phyloP scores from a whole-genome alignment of 2,797 vertebrate genomes.

The Dermochelys coriacea region DNA sequence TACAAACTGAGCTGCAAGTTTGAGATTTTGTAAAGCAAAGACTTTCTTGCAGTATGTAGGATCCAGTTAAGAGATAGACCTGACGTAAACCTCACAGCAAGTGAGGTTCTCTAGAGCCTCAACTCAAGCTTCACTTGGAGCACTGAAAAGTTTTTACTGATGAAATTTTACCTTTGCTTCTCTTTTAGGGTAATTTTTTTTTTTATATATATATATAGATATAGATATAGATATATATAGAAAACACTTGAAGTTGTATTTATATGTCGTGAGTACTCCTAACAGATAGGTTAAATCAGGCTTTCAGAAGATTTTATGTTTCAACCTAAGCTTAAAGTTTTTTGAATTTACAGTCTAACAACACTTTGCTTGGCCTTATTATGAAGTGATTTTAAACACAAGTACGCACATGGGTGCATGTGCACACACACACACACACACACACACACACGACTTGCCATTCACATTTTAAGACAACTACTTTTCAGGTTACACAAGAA shows the following conservation, averaged over 20 bases:
- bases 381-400: background rate
- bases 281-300: background rate
- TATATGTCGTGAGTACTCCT: background rate
- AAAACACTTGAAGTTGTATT: background rate
- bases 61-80: background rate
- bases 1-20: background rate
- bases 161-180: background rate
- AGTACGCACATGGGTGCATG: too few relatives aligned
- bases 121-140: background rate
- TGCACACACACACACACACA: too few relatives aligned
- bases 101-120: background rate
- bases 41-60: background rate
- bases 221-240: too few relatives aligned
- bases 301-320: background rate
- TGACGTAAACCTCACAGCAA: background rate
- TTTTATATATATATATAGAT: background rate
- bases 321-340: background rate
- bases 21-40: background rate
- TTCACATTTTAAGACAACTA: background rate
- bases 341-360: background rate
- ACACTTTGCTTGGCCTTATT: background rate
- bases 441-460: background rate
- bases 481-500: background rate
- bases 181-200: background rate
- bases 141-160: background rate